A percentile compares a stretch with the other conserved stretches of the same genome.
Conservation (phyloP, 2,113 vertebrate genomes). For the Nymphicus hollandicus region DNA sequence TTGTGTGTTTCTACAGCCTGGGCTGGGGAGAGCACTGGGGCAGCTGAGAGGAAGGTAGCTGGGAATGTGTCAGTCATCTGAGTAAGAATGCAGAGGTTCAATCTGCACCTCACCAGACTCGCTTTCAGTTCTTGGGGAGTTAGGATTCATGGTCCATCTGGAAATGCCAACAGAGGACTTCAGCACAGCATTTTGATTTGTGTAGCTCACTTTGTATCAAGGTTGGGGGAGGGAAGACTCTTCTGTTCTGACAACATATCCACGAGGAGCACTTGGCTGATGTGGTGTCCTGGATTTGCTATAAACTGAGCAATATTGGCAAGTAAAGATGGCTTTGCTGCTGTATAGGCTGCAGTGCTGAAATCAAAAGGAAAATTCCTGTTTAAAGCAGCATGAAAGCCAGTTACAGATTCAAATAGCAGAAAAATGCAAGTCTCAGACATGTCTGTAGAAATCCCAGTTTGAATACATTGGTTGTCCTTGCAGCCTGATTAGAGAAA, state of each 20-base stretch:
- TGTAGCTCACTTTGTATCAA: not conserved
- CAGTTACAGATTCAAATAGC: not conserved
- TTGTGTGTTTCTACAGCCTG: not conserved
- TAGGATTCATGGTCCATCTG: not conserved
- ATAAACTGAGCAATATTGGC: constrained; percentile 1
- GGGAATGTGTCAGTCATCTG: not conserved
- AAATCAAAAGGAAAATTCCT: constrained; percentile 22
- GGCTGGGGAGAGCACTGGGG: not conserved
- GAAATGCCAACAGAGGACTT: not conserved
- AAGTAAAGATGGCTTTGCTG: not conserved
- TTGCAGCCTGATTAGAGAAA: not conserved
- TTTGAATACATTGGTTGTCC: not conserved
- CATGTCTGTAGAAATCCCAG: not conserved
- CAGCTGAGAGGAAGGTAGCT: not conserved
- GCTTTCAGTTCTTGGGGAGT: not conserved
- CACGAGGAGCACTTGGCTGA: constrained; percentile 9
- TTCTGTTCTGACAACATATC: not conserved
- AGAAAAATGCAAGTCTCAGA: not conserved
- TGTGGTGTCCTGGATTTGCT: not conserved
- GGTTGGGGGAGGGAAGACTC: not conserved
- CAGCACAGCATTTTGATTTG: not conserved
- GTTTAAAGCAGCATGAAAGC: not conserved
- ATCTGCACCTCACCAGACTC: not conserved
- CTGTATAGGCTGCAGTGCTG: not conserved
- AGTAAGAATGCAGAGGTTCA: not conserved